Evolutionary conservation across 2,797 vertebrate species (phyloP), one percentile per base, ranked within the genome.

Genomic region (Leptoclinus maculatus): DNA sequence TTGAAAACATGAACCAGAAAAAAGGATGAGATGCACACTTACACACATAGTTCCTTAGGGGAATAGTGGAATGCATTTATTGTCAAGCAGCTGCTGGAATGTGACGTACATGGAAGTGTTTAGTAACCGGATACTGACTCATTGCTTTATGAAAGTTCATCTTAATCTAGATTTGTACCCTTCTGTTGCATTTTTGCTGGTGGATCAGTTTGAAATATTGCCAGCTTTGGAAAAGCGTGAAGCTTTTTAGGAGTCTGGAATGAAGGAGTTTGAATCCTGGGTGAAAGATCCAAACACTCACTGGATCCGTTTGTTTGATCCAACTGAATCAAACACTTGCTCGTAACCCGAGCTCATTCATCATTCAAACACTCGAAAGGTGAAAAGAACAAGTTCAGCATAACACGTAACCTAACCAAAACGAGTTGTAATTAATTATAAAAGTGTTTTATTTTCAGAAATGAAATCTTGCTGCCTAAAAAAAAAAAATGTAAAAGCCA

Each of bases 151-250:
- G 75, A 83, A 79, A 78, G 76, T 85, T 82, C 36, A 88, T 85
- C 78, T 81, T 62, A 66, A 76, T 88, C 83, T 58, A 63, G 39
- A 86, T 67, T 77, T 85, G 47, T 65, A 67, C 25, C 49, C 76
- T 67, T 74, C 19, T 56, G 51, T 72, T 9, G 54, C 34, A 45
- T 65, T 80, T 70, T 71, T 67, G 25, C 23, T 62, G 1, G 39
- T 72, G 72, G 43, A 83, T 71, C 74, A 71, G 25, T 78, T 83
- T 91, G 78, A 91, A 84, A 72, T 80, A 83, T 86, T 83, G 76
- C 69, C 71, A 64, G 58, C 64, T 74, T 58, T 73, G 76, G 72
- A 60, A 81, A 80, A 79, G 74, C 76, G 77, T 79, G 73, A 67
- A 38, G 38, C 19, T 63, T 63, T 66, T 17, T 43, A 34, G 62